Percentiles rank a stretch among this genome's conserved stretches.
Evolutionary conservation across 2,113 vertebrate species (phyloP).

Genomic region (Cyanistes caeruleus): DNA sequence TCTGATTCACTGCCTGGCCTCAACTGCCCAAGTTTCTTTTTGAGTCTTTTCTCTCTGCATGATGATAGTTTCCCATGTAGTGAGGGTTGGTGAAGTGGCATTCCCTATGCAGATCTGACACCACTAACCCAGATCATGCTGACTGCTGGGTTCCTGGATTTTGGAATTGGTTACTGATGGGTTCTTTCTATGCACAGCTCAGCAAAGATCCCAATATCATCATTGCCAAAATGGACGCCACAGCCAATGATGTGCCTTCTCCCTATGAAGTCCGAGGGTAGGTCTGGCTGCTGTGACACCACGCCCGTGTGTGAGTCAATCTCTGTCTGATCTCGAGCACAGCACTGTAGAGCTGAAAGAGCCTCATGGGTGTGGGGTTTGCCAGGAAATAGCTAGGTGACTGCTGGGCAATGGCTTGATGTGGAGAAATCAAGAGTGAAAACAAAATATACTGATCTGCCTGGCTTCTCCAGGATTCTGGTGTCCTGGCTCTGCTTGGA

Average conservation of each 20-base stretch:
- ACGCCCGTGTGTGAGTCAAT: rapidly evolving
- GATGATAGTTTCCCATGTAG: background rate
- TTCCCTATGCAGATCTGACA: rapidly evolving
- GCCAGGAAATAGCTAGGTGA: rapidly evolving
- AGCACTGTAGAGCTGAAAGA: background rate
- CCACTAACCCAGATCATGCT: rapidly evolving
- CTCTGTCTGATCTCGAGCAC: background rate
- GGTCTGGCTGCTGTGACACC: background rate
- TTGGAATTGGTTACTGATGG: background rate
- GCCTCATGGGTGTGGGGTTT: background rate
- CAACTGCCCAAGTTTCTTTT: background rate
- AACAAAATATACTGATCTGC: background rate
- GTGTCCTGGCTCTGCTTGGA: background rate
- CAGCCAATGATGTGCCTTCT: constrained; percentile 96
- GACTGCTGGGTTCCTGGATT: background rate
- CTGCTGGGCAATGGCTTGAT: background rate
- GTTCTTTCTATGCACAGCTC: constrained; percentile 77
- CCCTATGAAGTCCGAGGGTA: constrained; percentile 96
- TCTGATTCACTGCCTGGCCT: background rate
- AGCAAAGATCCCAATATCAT: constrained; percentile 87
- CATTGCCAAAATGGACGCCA: constrained; percentile 99
- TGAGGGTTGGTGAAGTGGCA: background rate
- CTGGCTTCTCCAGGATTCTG: background rate
- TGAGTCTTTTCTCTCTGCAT: background rate
- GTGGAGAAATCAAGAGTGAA: background rate